Evolutionary conservation across 92 coral and sea anemone species (phyloP), one percentile per base, ranked within the genome.

Genomic region (Bergia sp.): DNA sequence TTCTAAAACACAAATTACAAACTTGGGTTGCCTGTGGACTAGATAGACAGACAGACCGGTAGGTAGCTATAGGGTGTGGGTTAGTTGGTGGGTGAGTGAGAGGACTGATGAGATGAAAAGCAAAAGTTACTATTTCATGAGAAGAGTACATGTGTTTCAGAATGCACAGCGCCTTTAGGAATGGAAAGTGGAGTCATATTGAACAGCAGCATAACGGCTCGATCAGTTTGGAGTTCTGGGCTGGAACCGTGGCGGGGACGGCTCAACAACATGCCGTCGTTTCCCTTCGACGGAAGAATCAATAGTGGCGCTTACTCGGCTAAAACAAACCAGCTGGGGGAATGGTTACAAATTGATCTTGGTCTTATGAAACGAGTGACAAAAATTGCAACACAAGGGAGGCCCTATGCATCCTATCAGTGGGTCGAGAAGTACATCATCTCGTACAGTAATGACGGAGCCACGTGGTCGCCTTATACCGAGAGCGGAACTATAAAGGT

Each of bases 301-400:
- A 37, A 71, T 37, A 29, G 38, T 29, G 76, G 76, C 4, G n/a
- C 76, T 39, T 71, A 71, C 76, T 71, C 76, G 36, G 76, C 8
- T 39, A 71, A 29, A 71, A 71, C 76, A 71, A 71, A 71, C 76
- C 76, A 38, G 47, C 49, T 4, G n/a, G 81, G 81, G 36, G 47
- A 77, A 77, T 77, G 81, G 81, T 77, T 77, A 11, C 45, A 77
- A 45, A n/a, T 77, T 6, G 81, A 77, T 77, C 37, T 77, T 13
- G 81, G 81, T n/a, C 36, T 16, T 3, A 49, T 45, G 8, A 78
- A 78, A 29, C 21, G 11, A 7, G 38, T 78, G 39, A 78, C 82
- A 4, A n/a, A 78, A 44, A 65, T 78, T 16, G 82, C 65, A 4
- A 78, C 82, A 10, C 82, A 78, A 78, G 82, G 82, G 5, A 43